Base-by-base conservation (phyloP, 35 echinoderm and acorn worm genomes). In the Amphiura filiformis region DNA sequence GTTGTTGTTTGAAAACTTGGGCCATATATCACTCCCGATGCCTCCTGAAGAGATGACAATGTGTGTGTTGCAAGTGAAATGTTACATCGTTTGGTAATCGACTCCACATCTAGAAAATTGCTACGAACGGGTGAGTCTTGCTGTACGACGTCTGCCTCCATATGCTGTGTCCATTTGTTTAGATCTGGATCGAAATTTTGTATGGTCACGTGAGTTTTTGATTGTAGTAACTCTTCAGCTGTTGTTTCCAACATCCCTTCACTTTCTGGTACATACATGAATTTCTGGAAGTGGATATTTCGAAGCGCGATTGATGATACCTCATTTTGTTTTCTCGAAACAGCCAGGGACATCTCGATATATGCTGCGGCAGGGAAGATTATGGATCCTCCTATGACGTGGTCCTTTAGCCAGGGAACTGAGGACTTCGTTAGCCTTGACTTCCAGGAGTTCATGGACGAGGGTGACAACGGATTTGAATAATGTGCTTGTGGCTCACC, bases 311-410 rank as follows among this genome's bases (percentile, higher is more conserved):
- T 32, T 22, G 35, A 37, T 30, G 31, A 4, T n/a, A 35, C 13
- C 0, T 2, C 0, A 52, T 31, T 49, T 13, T 78, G 5, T 36
- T 26, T 52, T 35, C 30, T 31, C 26, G 65, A 18, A 35, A 39
- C 89, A 20, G 89, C 81, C 31, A 91, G 81, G 7, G 89, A 81
- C 33, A 81, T 91, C 42, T 91, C 89, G 32, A 84, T 47, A 77
- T 84, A 84, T 38, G 81, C 89, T 39, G 89, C 81, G 64, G 89
- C 89, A 34, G 89, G 89, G 22, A 91, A 65, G n/a, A 91, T 52
- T 52, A 84, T 44, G 35, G 37, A 32, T 26, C 76, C 76, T 23
- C 83, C 81, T 11, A 91, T 39, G 1, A 91, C 70, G 70, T 91
- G 89, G 34, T 91, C 89, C 22, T 84, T 76, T 0, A 91, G n/a